phyloP scores from a whole-genome alignment of 2,113 vertebrate species.

The Mus musculus region DNA sequence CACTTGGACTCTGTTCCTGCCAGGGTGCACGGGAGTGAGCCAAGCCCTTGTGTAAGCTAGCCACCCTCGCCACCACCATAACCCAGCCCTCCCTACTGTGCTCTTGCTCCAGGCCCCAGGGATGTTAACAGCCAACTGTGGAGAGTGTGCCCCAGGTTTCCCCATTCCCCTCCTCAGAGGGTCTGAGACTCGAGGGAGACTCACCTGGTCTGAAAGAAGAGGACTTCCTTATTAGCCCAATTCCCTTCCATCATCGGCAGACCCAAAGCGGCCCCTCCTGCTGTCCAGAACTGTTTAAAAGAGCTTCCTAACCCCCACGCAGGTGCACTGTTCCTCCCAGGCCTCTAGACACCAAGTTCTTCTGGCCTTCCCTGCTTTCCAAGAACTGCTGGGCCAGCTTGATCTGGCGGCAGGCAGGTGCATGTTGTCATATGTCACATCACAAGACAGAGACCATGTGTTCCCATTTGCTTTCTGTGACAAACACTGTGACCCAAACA shows the following conservation, averaged over 20 bases:
- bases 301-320: neutral
- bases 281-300: neutral
- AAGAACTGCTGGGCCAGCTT: no score
- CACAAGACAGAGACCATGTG: neutral
- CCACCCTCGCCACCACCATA: no score
- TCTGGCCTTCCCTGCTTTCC: neutral
- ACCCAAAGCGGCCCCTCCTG: no score
- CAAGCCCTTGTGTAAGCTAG: neutral
- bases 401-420: neutral
- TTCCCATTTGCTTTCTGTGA: neutral
- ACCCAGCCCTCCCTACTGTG: neutral
- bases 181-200: neutral
- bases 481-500: neutral
- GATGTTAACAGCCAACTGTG: fast-evolving
- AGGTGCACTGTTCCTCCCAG: neutral
- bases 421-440: neutral
- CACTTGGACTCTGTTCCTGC: neutral
- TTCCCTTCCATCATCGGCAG: no score
- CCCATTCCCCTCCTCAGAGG: neutral
- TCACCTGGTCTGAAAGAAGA: neutral
- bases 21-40: neutral
- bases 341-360: neutral
- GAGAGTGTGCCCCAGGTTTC: fast-evolving
- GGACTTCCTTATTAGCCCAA: neutral
- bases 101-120: neutral